Base-by-base conservation (phyloP, 2,113 vertebrate genomes). In the Melanotaenia duboulayi region DNA sequence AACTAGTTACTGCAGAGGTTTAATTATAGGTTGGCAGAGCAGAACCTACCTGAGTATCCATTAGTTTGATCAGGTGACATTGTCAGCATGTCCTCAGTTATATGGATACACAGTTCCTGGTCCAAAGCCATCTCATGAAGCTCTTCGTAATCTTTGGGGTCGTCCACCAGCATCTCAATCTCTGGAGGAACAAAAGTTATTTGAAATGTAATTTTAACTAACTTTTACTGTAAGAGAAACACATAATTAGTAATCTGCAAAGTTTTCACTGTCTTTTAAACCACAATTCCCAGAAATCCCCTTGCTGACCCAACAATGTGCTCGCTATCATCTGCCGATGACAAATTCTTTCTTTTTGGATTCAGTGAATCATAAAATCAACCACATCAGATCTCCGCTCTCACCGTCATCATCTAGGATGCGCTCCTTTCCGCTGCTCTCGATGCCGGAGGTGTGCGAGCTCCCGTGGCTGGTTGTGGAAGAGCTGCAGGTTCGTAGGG, bases 161-260 rank as follows among this genome's bases (percentile, higher is more conserved):
- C 98, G 49, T 99, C 98, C 28, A 99, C 98, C 91, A 99, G 85
- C 97, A 99, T 99, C 92, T 99, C 98, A 1, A 99, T 97, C 87
- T 99, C 98, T 99, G 86, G 40, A 57, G 66, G 52, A 48, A 56
- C 11, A 68, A 51, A 51, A 46, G 19, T 35, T 35, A 35, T 35
- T 8, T 5, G 32, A 28, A 28, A 28, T 28, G 28, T 28, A 3
- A 28, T 28, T 28, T 28, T 28, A n/a, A n/a, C n/a, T 28, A 28
- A 28, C 3, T 28, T 3, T 28, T 28, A 28, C 28, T 28, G 6
- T 6, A 28, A 6, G 3, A 4, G 28, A 28, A 28, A 28, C 28
- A 28, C n/a, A 28, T 6, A 28, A 6, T 5, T 9, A 7, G 32
- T 35, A 35, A 35, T 6, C 32, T 9, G 28, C 28, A 28, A 35